Percentiles rank a stretch among this genome's conserved stretches.
These are phyloP conservation scores for Dendroctonus ponderosae DNA, from an alignment of 1,140 invertebrate species.

Conservation along the genomic window DNA sequence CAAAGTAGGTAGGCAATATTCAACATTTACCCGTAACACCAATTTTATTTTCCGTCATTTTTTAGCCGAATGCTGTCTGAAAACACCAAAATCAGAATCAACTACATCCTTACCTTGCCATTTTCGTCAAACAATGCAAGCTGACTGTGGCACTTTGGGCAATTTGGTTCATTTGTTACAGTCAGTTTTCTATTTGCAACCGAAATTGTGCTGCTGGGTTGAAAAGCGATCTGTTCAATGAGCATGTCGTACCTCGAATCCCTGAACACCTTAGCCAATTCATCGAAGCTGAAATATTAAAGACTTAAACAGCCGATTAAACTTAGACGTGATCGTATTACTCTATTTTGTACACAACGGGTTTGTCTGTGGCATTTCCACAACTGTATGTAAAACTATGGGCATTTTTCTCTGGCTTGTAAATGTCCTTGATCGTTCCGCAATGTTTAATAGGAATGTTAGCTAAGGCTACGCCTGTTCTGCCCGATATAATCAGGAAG, in stretches of 20 bases:
- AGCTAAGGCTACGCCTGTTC: conserved; percentile 30
- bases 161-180: conserved; percentile 19
- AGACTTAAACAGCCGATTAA: background rate
- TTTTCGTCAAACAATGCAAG: conserved; percentile 24
- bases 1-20: no score
- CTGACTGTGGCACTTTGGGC: conserved; percentile 22
- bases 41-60: no score
- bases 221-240: no score
- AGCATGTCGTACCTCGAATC: conserved; percentile 22
- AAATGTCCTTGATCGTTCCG: conserved; percentile 9
- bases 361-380: background rate
- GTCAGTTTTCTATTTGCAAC: conserved; percentile 11
- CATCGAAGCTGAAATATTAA: conserved; percentile 12
- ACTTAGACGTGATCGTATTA: background rate
- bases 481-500: conserved; percentile 34
- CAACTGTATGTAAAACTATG: background rate
- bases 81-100: no score
- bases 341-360: background rate
- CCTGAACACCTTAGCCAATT: conserved; percentile 19
- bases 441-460: conserved; percentile 28
- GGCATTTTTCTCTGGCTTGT: background rate
- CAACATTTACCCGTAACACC: no score
- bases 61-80: no score
- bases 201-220: no score
- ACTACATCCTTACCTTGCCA: conserved; percentile 5